phyloP scores from a whole-genome alignment of 2,113 vertebrate genomes.

The Oryzias javanicus region DNA sequence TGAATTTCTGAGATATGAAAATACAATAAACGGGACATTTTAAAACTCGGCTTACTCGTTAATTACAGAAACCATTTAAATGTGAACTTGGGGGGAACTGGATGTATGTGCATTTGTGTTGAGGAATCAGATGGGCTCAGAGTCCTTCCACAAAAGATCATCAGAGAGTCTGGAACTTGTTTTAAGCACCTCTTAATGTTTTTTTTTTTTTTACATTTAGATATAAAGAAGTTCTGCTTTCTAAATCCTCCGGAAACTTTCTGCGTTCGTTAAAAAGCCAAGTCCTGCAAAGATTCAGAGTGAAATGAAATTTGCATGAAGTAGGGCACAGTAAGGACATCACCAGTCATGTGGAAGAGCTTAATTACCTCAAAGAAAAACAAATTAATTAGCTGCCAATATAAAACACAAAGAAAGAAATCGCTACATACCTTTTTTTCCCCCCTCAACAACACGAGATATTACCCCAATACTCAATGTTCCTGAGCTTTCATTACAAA shows the following conservation, averaged over 20 bases:
- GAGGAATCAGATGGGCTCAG: slow-evolving; percentile 60
- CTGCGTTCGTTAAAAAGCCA: slow-evolving; percentile 45
- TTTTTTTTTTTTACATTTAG: slow-evolving; percentile 44
- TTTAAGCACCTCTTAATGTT: slow-evolving; percentile 46
- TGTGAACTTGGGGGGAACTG: slow-evolving; percentile 79
- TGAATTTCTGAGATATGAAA: slow-evolving; percentile 81
- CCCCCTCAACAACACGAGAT: slow-evolving; percentile 18
- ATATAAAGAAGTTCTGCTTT: slow-evolving; percentile 25
- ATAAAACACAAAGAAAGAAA: slow-evolving; percentile 23
- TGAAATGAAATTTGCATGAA: slow-evolving; percentile 55
- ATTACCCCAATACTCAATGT: slow-evolving; percentile 11
- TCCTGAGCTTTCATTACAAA: slow-evolving; percentile 59
- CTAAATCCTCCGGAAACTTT: slow-evolving; percentile 17
- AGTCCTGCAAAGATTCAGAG: slow-evolving; percentile 45
- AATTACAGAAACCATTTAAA: slow-evolving; percentile 79
- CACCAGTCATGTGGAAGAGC: slow-evolving; percentile 56
- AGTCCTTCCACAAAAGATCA: slow-evolving; percentile 65
- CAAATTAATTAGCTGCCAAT: slow-evolving; percentile 61
- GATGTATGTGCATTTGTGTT: slow-evolving; percentile 72
- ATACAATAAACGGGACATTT: slow-evolving; percentile 84
- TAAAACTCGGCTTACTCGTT: slow-evolving; percentile 82
- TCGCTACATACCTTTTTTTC: slow-evolving; percentile 29
- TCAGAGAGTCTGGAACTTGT: slow-evolving; percentile 69
- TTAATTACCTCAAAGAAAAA: slow-evolving; percentile 70
- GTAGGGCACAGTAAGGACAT: slow-evolving; percentile 55